Conservation (phyloP, 2,113 vertebrate species). For the Trogon melanurus region DNA sequence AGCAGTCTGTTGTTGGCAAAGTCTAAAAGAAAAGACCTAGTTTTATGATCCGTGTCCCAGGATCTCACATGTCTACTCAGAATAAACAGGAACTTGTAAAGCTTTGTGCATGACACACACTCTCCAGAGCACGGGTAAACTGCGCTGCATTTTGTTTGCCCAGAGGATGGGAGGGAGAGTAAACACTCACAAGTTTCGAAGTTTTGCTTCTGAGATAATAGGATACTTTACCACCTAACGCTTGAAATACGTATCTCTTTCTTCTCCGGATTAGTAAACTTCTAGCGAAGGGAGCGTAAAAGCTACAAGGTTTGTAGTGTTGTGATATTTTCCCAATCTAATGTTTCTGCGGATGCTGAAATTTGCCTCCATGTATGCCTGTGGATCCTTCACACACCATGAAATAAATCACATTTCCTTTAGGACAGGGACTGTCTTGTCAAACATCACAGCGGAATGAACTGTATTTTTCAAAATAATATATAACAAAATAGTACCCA, state of each 20-base stretch:
- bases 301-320: not conserved
- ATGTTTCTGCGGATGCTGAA: not conserved
- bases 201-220: not conserved
- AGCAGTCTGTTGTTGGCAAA: not conserved
- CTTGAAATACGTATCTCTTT: not conserved
- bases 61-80: not conserved
- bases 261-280: not conserved
- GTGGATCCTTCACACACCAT: not conserved
- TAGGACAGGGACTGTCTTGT: not conserved
- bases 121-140: not conserved
- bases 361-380: not conserved
- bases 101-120: not conserved
- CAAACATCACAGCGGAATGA: not conserved
- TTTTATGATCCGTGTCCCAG: conserved; percentile 21
- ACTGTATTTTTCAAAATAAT: not conserved
- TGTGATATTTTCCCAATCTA: not conserved
- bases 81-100: conserved; percentile 59
- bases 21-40: conserved; percentile 2
- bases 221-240: not conserved
- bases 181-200: not conserved
- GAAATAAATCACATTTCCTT: not conserved
- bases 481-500: not conserved
- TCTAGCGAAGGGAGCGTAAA: not conserved
- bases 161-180: not conserved
- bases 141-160: not conserved